Conservation (phyloP, 2,113 vertebrate genomes). For the Microtus ochrogaster region DNA sequence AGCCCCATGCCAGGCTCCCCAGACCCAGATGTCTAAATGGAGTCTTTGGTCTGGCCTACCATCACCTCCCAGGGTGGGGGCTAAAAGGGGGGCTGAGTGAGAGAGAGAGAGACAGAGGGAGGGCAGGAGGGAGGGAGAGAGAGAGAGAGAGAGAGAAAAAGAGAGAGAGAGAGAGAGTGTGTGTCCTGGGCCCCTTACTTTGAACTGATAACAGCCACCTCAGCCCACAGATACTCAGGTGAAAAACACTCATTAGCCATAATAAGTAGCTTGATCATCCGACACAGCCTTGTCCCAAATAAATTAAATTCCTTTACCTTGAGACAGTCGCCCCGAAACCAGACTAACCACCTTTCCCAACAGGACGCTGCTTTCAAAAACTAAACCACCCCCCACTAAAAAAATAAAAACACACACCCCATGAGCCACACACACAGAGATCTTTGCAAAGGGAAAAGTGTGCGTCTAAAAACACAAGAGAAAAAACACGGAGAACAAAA, state of each 20-base stretch:
- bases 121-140: neutral
- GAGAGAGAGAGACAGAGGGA: constrained; percentile 39
- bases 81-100: constrained; percentile 41
- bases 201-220: constrained; percentile 86
- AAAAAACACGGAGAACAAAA: constrained; percentile 80
- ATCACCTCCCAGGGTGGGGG: neutral
- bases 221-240: constrained; percentile 87
- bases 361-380: constrained; percentile 84
- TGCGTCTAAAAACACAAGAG: constrained; percentile 19
- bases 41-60: neutral
- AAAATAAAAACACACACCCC: constrained; percentile 86
- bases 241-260: constrained; percentile 88
- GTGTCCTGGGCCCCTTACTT: constrained; percentile 74
- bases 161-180: neutral
- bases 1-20: neutral
- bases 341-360: constrained; percentile 88
- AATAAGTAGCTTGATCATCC: constrained; percentile 89
- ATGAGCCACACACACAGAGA: constrained; percentile 66
- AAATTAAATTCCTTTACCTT: constrained; percentile 92
- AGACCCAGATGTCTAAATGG: neutral
- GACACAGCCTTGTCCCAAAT: constrained; percentile 92
- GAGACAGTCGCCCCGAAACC: constrained; percentile 88
- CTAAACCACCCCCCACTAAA: constrained; percentile 81
- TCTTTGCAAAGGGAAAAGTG: constrained; percentile 53
- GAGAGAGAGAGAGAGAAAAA: too few relatives aligned